Evolutionary conservation across 2,888 invertebrate species (phyloP).

Genomic region (Dicyrtomina minuta): DNA sequence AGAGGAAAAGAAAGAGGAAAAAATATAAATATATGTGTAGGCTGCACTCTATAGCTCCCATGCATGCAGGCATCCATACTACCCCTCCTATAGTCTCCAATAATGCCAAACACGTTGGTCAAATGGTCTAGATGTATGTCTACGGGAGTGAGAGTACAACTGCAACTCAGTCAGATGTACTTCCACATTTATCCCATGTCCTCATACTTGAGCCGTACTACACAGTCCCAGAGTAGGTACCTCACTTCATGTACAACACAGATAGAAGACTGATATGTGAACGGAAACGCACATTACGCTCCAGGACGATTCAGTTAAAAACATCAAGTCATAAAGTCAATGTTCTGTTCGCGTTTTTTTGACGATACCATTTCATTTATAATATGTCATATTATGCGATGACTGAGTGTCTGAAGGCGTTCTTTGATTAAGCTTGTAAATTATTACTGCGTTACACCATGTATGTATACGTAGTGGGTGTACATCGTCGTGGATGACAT

Average conservation of each 20-base stretch:
- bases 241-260: background rate
- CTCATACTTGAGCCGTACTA: background rate
- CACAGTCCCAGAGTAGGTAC: background rate
- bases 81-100: too few relatives aligned
- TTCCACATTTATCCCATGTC: background rate
- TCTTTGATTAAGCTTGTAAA: too few relatives aligned
- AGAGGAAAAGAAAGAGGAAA: slow-evolving; percentile 1
- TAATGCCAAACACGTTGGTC: slow-evolving; percentile 37
- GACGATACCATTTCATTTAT: background rate
- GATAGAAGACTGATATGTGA: slow-evolving; percentile 4
- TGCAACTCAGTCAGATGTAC: background rate
- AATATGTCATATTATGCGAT: background rate
- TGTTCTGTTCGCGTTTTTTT: background rate
- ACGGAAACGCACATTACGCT: slow-evolving; percentile 4
- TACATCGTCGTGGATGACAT: too few relatives aligned
- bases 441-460: too few relatives aligned
- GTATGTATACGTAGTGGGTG: too few relatives aligned
- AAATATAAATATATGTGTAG: slow-evolving; percentile 12
- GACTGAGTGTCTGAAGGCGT: too few relatives aligned
- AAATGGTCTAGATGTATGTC: too few relatives aligned
- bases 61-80: too few relatives aligned
- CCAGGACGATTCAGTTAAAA: slow-evolving; percentile 22
- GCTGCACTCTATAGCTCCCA: too few relatives aligned
- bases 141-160: too few relatives aligned
- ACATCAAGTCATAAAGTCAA: slow-evolving; percentile 4